These are phyloP conservation scores for Sciurus vulgaris DNA, from an alignment of 2,797 vertebrate species.

Conservation along the genomic window DNA sequence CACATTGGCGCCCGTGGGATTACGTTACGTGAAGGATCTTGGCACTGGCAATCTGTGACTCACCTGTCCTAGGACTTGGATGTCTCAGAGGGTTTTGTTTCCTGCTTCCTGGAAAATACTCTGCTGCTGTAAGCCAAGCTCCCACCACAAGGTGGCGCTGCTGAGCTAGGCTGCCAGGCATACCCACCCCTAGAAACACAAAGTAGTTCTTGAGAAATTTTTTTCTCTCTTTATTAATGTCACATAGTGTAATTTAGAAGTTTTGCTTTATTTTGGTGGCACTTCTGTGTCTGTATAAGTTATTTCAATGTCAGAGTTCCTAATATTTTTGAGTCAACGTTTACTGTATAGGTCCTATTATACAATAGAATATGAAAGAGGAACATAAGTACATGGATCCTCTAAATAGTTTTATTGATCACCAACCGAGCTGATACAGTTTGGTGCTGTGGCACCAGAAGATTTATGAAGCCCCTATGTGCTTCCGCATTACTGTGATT, in stretches of 20 bases:
- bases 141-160: constrained; percentile 86
- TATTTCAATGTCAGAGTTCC: constrained; percentile 48
- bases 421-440: constrained; percentile 70
- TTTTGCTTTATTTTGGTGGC: constrained; percentile 32
- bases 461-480: constrained; percentile 23
- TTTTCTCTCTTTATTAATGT: neutral
- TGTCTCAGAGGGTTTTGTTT: fast-evolving
- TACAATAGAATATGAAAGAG: constrained; percentile 8
- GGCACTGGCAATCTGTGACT: too few relatives aligned
- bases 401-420: neutral
- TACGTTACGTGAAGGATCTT: neutral
- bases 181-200: neutral
- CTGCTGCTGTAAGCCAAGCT: neutral
- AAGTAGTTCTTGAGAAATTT: neutral
- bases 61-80: fast-evolving
- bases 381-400: constrained; percentile 52
- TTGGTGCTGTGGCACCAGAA: neutral
- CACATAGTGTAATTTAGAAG: neutral
- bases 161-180: constrained; percentile 75
- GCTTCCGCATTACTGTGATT: neutral
- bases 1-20: neutral
- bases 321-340: constrained; percentile 31
- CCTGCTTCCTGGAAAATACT: neutral
- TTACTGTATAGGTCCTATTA: neutral
- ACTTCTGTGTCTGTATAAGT: constrained; percentile 26